These are phyloP conservation scores for Oxyruncus cristatus DNA, from an alignment of 2,113 vertebrate species.

Conservation along the genomic window DNA sequence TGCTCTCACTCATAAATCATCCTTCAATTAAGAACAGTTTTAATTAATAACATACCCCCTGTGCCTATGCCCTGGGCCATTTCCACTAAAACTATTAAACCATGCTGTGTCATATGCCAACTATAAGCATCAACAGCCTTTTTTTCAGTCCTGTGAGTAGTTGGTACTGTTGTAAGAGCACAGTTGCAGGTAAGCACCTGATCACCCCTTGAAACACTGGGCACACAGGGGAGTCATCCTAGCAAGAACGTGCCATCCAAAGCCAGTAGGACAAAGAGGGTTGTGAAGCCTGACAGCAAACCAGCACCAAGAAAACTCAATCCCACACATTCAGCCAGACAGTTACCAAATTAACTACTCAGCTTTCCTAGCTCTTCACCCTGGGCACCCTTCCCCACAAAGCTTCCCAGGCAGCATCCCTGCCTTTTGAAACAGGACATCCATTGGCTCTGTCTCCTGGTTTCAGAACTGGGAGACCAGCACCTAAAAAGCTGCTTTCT, in stretches of 20 bases:
- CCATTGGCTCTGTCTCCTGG: rapidly evolving
- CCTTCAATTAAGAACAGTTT: neutral
- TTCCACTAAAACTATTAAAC: constrained; percentile 1
- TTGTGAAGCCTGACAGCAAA: neutral
- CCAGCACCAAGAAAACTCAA: neutral
- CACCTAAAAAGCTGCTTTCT: neutral
- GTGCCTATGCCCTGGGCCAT: neutral
- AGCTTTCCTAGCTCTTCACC: neutral
- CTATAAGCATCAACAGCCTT: neutral
- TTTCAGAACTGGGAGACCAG: neutral
- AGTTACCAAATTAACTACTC: neutral
- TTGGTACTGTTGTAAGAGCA: neutral
- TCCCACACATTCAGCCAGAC: neutral
- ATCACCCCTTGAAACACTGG: neutral
- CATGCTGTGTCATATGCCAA: neutral
- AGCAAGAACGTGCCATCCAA: neutral
- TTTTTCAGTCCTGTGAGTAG: neutral
- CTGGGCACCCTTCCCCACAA: neutral
- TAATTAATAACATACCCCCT: neutral
- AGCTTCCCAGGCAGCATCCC: neutral
- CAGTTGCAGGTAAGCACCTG: neutral
- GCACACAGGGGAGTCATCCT: neutral
- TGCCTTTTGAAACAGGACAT: neutral
- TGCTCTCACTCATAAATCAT: neutral
- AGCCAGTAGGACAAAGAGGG: neutral